Base-by-base conservation (phyloP, 2,888 invertebrate species). In the Eugnorisma glareosa region DNA sequence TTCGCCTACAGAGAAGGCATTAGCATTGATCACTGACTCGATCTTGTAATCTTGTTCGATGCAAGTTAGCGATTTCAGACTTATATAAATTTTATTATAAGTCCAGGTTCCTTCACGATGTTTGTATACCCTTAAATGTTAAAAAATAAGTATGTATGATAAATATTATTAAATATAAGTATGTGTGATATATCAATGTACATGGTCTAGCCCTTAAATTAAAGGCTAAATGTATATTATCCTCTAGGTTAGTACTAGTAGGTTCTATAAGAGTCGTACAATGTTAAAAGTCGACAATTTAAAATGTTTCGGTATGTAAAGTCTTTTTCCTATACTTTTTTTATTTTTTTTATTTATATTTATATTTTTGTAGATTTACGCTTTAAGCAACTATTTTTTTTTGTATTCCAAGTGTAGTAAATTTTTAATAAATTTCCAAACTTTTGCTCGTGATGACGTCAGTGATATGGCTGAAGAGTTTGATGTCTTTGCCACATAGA, bases 171-270 rank as follows among this genome's bases (percentile, higher is more conserved):
- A 37, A 37, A 24, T 63, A 24, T 37, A 63, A 57, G 15, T 54
- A 67, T 59, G 24, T 81, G 48, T 84, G 67, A 59, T 69, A 72
- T 82, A 71, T 68, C 31, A 66, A 61, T 69, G 75, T 75, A 71
- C 21, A 77, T 80, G 43, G 15, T 24, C 11, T 73, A 84, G 87
- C 82, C 74, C 76, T 87, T 84, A 85, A 87, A 87, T 84, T 87
- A 81, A 87, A 74, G 77, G 78, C 76, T 87, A 68, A n/a, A 24
- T 37, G 2, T 51, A 57, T 35, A 35, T 37, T 63, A 67, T 68
- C 37, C 31, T 18, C 28, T 75, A 76, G n/a, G 48, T 24, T 54
- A 54, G 13, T 54, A 54, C n/a, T 54, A 51, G 11, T 66, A 66
- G 79, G 72, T 79, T 72, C 71, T 83, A 18, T 71, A 70, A 71